Evolutionary conservation across 1,140 invertebrate genomes (phyloP), one percentile per base, ranked within the genome.

Genomic region (Ceratoteleas bidentatus): DNA sequence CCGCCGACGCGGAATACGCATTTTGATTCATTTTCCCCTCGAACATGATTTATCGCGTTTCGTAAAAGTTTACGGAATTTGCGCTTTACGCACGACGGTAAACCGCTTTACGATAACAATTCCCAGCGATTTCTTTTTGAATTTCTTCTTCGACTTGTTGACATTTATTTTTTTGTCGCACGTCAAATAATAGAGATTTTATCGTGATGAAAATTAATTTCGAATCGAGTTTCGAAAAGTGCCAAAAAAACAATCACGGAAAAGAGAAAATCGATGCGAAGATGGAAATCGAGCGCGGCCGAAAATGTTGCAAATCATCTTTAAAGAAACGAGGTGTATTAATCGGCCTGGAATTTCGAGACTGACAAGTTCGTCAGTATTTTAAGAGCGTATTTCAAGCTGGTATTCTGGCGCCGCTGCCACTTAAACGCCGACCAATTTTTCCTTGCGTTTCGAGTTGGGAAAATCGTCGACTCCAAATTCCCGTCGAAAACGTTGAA

Each of bases 311-410:
- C 56, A 34, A 70, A 60, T 70, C 34, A 52, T 53, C 47, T 47
- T 52, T 32, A 40, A 61, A 62, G 32, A 62, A 62, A 11, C 33
- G 69, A 54, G 38, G 38, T 53, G 57, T 70, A 70, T 70, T 62
- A 73, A 62, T 73, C 58, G 60, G 60, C 60, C 52, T 56, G 53
- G 70, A 74, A 74, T 74, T 24, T 62, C 53, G 15, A 40, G 60
- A 38, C 60, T 74, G 60, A 74, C 70, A 65, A 64, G 70, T 74
- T 74, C 52, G 60, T 74, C 70, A 74, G 70, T 74, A 74, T 58
- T 74, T 74, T 58, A 65, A 53, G 53, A 49, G 60, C 14, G 56
- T 64, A 50, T 57, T 74, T 57, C 60, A 56, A 65, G 40, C 43
- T 52, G 70, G 33, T 57, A 74, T 74, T 64, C 60, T 74, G 60